Base-by-base conservation (phyloP, 2,797 vertebrate genomes). In the Varecia variegata region DNA sequence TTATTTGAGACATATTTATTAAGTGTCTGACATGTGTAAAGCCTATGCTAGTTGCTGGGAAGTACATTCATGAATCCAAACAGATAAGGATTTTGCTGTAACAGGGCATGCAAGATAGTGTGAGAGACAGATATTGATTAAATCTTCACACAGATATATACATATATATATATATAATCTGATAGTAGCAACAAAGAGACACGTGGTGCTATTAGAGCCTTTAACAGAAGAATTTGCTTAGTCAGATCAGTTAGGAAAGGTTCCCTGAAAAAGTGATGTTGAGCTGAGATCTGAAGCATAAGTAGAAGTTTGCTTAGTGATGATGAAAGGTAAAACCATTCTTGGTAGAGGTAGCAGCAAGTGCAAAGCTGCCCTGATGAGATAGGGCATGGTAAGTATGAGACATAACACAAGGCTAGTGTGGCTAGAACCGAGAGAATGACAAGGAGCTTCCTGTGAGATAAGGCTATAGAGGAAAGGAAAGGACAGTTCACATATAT, bases 1-100 rank as follows among this genome's bases (percentile, higher is more conserved):
- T 86, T 47, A 96, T 81, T 90, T 15, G 80, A 88, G 76, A 77
- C n/a, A 77, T 79, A 80, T 54, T 88, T 70, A 82, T 56, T 85
- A 83, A 81, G 15, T 79, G 20, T 68, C 47, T 56, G 77, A 20
- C 67, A 82, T 27, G 27, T 18, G 50, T 62, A 70, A 43, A 9
- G 62, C 18, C 88, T 67, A n/a, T 23, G 50, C 65, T 92, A 60
- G 54, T 23, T 92, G 2, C 47, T 96, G 47, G 40, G 47, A 73
- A 14, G 8, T 80, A 80, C 32, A 79, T 18, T 54, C 10, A 0
- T 56, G 52, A 93, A 30, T 89, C 10, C 45, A 73, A 62, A 81
- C 2, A 58, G 50, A 62, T 83, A 74, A 80, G 23, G 32, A 68
- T 87, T 93, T 74, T 77, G 30, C 65, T 65, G 2, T 71, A 87